phyloP scores from a whole-genome alignment of 2,797 vertebrate species.

The Pteronotus mesoamericanus region DNA sequence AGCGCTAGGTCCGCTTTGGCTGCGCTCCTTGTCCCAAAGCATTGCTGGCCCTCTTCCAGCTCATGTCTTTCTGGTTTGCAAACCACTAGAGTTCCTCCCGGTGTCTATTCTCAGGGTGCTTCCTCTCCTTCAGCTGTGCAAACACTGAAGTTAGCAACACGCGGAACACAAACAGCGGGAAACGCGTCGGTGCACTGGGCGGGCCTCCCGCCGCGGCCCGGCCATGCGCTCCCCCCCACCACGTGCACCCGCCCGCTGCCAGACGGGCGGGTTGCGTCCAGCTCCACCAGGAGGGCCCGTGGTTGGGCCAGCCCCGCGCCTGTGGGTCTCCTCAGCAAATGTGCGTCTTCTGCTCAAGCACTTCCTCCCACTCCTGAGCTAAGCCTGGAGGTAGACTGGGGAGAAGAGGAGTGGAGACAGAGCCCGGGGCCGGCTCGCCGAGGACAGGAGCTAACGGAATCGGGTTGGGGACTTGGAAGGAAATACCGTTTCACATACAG shows the following conservation, averaged over 20 bases:
- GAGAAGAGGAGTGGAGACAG: not conserved
- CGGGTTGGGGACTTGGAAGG: conserved; percentile 4
- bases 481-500: not conserved
- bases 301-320: not conserved
- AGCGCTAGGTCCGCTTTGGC: not conserved
- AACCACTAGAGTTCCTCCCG: not conserved
- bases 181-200: not conserved
- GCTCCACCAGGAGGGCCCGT: not conserved
- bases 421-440: not conserved
- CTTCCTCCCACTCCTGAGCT: not conserved
- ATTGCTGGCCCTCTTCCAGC: not conserved
- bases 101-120: not conserved
- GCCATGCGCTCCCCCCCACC: not conserved
- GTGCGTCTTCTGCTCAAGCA: not conserved
- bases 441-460: not conserved
- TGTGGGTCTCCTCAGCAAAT: not conserved
- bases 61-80: conserved; percentile 30
- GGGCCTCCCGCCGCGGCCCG: not conserved
- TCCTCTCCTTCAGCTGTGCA: conserved; percentile 52
- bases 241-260: not conserved
- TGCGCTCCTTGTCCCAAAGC: not conserved
- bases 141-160: conserved; percentile 25
- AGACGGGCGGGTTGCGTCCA: not conserved
- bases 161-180: not conserved
- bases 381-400: not conserved